Percentiles rank a stretch among this genome's conserved stretches.
Conservation (phyloP, 2,113 vertebrate species). For the Ranitomeya variabilis region DNA sequence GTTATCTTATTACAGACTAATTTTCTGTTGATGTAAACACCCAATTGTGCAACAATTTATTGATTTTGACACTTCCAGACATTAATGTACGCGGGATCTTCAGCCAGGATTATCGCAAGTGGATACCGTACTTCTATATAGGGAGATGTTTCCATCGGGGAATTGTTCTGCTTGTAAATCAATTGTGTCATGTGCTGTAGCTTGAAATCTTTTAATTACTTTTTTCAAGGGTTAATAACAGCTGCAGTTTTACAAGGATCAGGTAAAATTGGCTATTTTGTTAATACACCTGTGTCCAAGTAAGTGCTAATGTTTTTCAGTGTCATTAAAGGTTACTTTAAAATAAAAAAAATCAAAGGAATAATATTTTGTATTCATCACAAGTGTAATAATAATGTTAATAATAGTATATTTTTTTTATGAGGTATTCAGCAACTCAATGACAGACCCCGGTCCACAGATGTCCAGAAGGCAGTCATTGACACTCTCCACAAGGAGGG, state of each 20-base stretch:
- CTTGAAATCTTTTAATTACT: not conserved
- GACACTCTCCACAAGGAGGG: no score
- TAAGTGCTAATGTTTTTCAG: not conserved
- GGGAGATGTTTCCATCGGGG: not conserved
- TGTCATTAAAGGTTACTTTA: not conserved
- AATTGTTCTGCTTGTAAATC: not conserved
- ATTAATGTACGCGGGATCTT: not conserved
- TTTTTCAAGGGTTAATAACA: not conserved
- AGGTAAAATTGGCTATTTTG: not conserved
- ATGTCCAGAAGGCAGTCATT: no score
- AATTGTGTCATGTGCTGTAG: not conserved
- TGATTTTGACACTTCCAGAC: slow-evolving; percentile 9
- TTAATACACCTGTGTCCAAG: not conserved
- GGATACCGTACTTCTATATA: not conserved
- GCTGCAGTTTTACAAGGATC: not conserved
- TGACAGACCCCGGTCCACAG: no score
- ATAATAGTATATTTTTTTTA: no score
- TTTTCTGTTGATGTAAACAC: not conserved
- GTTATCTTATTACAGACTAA: not conserved
- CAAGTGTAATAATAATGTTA: no score
- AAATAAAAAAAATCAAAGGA: not conserved
- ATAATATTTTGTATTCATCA: not conserved
- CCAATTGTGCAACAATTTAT: not conserved
- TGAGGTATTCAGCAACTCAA: no score
- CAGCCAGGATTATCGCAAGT: not conserved